These are phyloP conservation scores for Nyctalus aviator DNA, from an alignment of 2,797 vertebrate genomes.

Conservation along the genomic window DNA sequence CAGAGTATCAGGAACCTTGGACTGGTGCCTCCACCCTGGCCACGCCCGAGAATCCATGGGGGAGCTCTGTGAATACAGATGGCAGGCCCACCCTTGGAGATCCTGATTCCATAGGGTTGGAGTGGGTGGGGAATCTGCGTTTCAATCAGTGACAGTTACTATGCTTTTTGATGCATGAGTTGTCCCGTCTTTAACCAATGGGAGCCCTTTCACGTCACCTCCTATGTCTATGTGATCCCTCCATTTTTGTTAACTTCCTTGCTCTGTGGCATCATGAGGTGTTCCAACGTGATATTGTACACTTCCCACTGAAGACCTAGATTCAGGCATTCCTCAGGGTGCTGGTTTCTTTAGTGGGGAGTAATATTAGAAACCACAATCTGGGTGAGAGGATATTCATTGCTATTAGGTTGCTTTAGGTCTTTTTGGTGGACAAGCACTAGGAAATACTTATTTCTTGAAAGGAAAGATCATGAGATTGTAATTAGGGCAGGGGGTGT, in stretches of 20 bases:
- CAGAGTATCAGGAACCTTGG: background rate
- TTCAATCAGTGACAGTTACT: background rate
- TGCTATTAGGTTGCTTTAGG: background rate
- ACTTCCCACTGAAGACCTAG: background rate
- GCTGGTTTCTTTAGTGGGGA: background rate
- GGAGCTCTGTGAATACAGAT: background rate
- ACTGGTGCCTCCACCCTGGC: too few relatives aligned
- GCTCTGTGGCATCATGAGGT: background rate
- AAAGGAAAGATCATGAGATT: background rate
- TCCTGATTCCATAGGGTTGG: background rate
- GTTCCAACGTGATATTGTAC: too few relatives aligned
- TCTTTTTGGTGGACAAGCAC: background rate
- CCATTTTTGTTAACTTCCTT: background rate
- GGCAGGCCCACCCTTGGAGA: background rate
- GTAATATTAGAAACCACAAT: background rate
- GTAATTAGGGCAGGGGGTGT: background rate
- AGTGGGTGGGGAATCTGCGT: background rate
- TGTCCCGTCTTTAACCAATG: background rate
- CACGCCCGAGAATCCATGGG: background rate
- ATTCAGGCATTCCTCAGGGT: background rate
- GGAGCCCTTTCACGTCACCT: background rate
- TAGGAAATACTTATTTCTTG: background rate
- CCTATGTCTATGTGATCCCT: background rate
- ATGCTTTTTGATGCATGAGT: background rate
- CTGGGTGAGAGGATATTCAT: background rate